Percentiles rank a stretch among this genome's conserved stretches.
Evolutionary conservation across 2,797 vertebrate genomes (phyloP).

Genomic region (Sebastes umbrosus): DNA sequence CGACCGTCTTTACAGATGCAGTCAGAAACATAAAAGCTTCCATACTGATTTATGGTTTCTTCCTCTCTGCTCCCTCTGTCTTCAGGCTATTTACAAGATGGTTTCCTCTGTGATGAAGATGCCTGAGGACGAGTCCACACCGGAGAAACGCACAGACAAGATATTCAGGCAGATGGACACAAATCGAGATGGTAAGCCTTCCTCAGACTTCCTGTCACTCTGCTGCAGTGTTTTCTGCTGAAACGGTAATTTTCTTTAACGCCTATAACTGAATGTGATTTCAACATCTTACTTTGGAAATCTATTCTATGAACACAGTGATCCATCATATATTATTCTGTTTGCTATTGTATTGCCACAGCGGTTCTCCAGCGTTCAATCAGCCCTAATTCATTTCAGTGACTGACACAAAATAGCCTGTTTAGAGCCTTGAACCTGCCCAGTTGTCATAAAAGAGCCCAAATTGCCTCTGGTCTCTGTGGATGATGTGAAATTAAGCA

Average conservation of each 20-base stretch:
- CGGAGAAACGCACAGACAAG: constrained; percentile 98
- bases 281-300: neutral
- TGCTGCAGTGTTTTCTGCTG: neutral
- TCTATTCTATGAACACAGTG: neutral
- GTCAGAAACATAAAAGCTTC: neutral
- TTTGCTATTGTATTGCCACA: too few species aligned
- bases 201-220: neutral
- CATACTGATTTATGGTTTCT: neutral
- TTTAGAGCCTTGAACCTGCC: neutral
- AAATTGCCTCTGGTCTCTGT: neutral
- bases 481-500: neutral
- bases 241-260: neutral
- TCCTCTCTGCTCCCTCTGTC: neutral
- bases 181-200: constrained; percentile 91
- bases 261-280: neutral
- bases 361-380: neutral
- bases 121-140: constrained; percentile 98
- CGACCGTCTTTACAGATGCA: neutral
- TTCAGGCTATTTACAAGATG: constrained; percentile 99
- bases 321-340: neutral
- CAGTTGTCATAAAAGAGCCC: neutral
- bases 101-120: constrained; percentile 99
- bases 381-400: neutral
- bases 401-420: neutral
- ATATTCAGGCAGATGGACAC: constrained; percentile 99